Evolutionary conservation across 2,888 invertebrate genomes (phyloP), one percentile per base, ranked within the genome.

Genomic region (Phengaris alcon): DNA sequence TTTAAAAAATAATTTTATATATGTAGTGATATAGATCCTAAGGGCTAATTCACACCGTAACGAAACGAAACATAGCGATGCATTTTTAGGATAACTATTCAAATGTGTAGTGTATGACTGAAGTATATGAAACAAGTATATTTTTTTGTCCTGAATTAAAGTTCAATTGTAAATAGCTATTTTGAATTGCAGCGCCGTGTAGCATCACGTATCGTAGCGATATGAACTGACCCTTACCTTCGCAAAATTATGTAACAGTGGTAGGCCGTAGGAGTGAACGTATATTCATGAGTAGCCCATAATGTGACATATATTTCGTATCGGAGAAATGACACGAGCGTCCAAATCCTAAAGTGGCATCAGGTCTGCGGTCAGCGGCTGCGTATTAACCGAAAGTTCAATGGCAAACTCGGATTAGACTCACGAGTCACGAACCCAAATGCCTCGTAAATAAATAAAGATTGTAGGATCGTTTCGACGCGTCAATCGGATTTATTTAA

Each of bases 181-280:
- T 22, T 22, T 22, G 22, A 22, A 22, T 0, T 22, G 22, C 22
- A 22, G 22, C 22, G 22, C 22, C 22, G 22, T 22, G 22, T 22
- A 22, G 22, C 22, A 1, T 22, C 22, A 22, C 22, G 22, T 22
- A 22, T 22, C 22, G 22, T 22, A 22, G 22, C 22, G 22, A 1
- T 22, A 22, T 59, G 22, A 59, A 22, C 59, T 22, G 22, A 22
- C 22, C 1, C 22, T 3, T 5, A 59, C 59, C 10, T 22, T 59
- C 10, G 6, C 48, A 48, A 48, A 6, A n/a, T 59, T 22, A 59
- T 9, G 22, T 59, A 9, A 59, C 59, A 59, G 59, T 15, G 1
- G 9, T 15, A 15, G 22, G 59, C 22, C 0, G 59, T 59, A 84
- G 35, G 35, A 35, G 84, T 85, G 86, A 90, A 88, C 86, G 86